Conservation (phyloP, 2,113 vertebrate genomes). For the Deroptyus accipitrinus region DNA sequence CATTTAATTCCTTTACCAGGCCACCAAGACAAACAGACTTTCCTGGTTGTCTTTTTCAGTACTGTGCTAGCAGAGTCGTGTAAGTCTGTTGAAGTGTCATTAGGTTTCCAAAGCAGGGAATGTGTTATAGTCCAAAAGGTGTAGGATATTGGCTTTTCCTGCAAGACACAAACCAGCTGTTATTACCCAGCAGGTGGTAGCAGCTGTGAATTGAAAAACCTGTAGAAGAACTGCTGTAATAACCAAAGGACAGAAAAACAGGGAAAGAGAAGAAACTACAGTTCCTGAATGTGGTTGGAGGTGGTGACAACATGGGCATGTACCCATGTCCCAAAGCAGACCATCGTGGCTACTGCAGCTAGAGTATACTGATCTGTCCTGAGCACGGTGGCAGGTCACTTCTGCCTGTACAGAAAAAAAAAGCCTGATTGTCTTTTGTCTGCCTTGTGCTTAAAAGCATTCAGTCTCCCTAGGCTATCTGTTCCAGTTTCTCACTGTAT, state of each 20-base stretch:
- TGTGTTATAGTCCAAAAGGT: neutral
- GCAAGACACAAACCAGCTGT: neutral
- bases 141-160: neutral
- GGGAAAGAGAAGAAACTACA: neutral
- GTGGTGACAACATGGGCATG: neutral
- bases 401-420: neutral
- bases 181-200: neutral
- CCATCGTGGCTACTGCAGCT: neutral
- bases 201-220: neutral
- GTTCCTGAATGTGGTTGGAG: neutral
- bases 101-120: neutral
- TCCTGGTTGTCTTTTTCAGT: neutral
- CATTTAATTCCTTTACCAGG: neutral
- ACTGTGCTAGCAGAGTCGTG: neutral
- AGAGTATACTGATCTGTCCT: neutral
- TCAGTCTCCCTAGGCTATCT: neutral
- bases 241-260: neutral
- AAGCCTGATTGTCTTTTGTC: neutral
- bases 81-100: neutral
- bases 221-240: neutral
- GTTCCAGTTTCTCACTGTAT: neutral
- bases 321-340: neutral
- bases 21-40: neutral
- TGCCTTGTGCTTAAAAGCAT: neutral
- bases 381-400: neutral